Base-by-base conservation (phyloP, 35 echinoderm and acorn worm species). In the Strongylocentrotus purpuratus region DNA sequence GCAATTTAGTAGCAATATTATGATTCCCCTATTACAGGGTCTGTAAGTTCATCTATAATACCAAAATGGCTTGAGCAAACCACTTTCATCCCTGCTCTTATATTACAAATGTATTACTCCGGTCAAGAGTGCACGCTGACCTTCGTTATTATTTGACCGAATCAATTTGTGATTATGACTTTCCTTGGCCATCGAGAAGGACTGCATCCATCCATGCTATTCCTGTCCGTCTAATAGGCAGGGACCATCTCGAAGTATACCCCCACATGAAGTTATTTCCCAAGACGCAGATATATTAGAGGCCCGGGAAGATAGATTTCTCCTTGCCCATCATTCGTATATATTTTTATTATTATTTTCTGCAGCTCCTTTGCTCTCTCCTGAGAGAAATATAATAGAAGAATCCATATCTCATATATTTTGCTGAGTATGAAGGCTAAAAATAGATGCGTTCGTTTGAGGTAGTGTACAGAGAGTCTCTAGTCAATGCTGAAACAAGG, bases 141-240 rank as follows among this genome's bases (percentile, higher is more conserved):
- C 65, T 78, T 78, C 65, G 65, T 5, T 78, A 28, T 78, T 7
- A 28, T 78, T 78, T 78, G 65, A 78, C 65, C 22, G 15, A 78
- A 78, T 78, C 65, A 78, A 78, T 78, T 78, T 78, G 65, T 78
- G 65, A 78, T 78, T 78, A 78, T 78, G 20, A 78, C 22, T 78
- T 78, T 78, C 28, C 65, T 78, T 78, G 65, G 22, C 20, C 65
- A 78, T 78, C 22, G 65, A 78, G 52, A 59, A 17, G 52, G 65
- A 22, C 65, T n/a, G 20, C 6, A n/a, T 78, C n/a, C n/a, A n/a
- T n/a, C 65, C 65, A n/a, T 7, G 18, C 65, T 28, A 78, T 78
- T 78, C 65, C 28, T 78, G 65, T 7, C 65, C 65, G 28, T 28
- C 25, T 78, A n/a, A 78, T 28, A 78, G 65, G 28, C 20, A 78